phyloP scores from a whole-genome alignment of 2,888 invertebrate genomes.

The Mesorhabditis spiculigera region DNA sequence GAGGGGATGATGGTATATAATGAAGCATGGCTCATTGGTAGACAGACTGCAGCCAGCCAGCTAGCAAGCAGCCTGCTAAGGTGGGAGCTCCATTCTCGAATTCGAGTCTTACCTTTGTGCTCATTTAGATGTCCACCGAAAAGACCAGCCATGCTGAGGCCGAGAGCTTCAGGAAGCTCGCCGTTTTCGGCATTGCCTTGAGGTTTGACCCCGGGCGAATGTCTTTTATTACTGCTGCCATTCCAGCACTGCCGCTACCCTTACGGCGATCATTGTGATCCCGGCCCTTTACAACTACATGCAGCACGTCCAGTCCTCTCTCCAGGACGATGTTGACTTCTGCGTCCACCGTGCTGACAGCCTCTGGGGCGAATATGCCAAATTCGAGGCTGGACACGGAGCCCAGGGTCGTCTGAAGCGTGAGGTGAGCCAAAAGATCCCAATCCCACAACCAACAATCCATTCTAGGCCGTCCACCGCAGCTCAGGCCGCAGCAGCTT shows the following conservation, averaged over 20 bases:
- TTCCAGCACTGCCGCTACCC: slow-evolving; percentile 50
- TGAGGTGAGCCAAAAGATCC: background rate
- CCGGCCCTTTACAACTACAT: slow-evolving; percentile 57
- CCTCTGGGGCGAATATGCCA: slow-evolving; percentile 42
- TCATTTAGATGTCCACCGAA: slow-evolving; percentile 16
- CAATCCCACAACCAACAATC: background rate
- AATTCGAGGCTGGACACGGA: slow-evolving; percentile 7
- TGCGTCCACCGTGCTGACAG: slow-evolving; percentile 45
- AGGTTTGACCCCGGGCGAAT: slow-evolving; percentile 18
- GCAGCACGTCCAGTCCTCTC: slow-evolving; percentile 51
- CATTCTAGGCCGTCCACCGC: slow-evolving; percentile 5
- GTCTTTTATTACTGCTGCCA: background rate
- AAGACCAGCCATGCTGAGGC: slow-evolving; percentile 38
- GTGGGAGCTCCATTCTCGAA: slow-evolving; percentile 3
- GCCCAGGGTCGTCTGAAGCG: slow-evolving; percentile 3
- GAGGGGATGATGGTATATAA: background rate
- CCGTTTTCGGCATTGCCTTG: slow-evolving; percentile 46
- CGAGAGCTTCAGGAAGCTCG: slow-evolving; percentile 40
- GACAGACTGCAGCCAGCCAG: slow-evolving; percentile 3
- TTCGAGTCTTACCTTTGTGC: background rate
- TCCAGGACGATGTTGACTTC: slow-evolving; percentile 52
- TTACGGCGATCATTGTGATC: slow-evolving; percentile 52
- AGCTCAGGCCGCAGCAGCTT: background rate
- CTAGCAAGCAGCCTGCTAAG: slow-evolving; percentile 5
- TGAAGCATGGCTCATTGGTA: background rate